A percentile compares a stretch with the other conserved stretches of the same genome.
Evolutionary conservation across 1,140 invertebrate species (phyloP).

Genomic region (Mizuhopecten yessoensis): DNA sequence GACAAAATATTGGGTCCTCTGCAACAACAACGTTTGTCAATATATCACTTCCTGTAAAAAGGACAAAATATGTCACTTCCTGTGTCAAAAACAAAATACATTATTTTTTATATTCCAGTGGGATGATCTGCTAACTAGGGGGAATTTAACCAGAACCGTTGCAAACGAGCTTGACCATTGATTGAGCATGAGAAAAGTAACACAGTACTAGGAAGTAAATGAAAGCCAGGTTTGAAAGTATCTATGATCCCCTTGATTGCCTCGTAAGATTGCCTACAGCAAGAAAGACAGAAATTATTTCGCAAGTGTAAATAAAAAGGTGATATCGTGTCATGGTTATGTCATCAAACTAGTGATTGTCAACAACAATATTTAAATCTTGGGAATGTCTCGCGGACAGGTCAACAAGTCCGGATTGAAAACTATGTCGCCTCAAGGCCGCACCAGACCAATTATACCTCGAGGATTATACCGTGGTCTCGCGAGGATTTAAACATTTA

Average conservation of each 20-base stretch:
- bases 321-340: not conserved
- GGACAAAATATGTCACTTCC: not conserved
- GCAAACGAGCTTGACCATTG: too few relatives aligned
- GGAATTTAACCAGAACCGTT: too few relatives aligned
- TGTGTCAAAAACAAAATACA: not conserved
- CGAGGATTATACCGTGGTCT: not conserved
- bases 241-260: too few relatives aligned
- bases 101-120: too few relatives aligned
- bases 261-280: not conserved
- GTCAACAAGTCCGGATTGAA: not conserved
- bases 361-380: not conserved
- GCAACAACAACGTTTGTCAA: not conserved
- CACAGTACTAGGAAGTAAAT: too few relatives aligned
- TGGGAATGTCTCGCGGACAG: not conserved
- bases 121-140: too few relatives aligned
- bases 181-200: too few relatives aligned
- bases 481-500: constrained; percentile 38
- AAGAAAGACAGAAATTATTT: not conserved
- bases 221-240: too few relatives aligned
- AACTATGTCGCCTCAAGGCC: not conserved
- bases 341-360: not conserved
- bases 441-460: not conserved
- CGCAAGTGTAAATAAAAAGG: not conserved
- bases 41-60: not conserved
- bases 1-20: not conserved